A percentile compares a stretch with the other conserved stretches of the same genome.
Evolutionary conservation across 2,113 vertebrate genomes (phyloP).

Genomic region (Cervus canadensis): DNA sequence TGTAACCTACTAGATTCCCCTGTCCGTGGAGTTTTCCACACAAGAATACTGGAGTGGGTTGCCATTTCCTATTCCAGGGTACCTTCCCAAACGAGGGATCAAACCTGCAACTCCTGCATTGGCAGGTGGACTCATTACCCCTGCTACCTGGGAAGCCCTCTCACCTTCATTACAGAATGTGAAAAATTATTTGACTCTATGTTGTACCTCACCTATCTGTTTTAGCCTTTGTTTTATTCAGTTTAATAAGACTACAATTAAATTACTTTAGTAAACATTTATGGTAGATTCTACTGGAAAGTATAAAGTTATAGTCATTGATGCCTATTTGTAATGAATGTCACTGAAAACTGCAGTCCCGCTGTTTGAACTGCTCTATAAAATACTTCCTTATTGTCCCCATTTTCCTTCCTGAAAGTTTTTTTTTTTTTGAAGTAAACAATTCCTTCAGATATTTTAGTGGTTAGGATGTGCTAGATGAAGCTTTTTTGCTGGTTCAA

Average conservation of each 20-base stretch:
- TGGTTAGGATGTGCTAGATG: constrained; percentile 7
- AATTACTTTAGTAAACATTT: not conserved
- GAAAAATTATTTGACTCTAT: not conserved
- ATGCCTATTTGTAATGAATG: not conserved
- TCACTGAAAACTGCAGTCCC: not conserved
- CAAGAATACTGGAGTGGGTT: not conserved
- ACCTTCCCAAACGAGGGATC: not conserved
- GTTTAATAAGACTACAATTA: not conserved
- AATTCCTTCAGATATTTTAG: not conserved
- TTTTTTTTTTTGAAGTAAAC: not conserved
- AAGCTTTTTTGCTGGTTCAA: not conserved
- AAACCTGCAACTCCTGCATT: not conserved
- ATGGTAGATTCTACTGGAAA: not conserved
- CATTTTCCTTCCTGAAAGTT: not conserved
- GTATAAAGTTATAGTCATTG: not conserved
- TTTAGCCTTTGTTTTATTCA: not conserved
- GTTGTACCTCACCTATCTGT: not conserved
- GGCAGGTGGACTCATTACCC: not conserved
- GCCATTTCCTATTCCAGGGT: not conserved
- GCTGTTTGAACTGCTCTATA: not conserved
- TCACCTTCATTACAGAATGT: not conserved
- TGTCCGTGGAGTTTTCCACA: not conserved
- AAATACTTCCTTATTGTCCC: not conserved
- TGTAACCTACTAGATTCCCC: not conserved
- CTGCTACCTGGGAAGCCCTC: not conserved